Evolutionary conservation across 2,888 invertebrate species (phyloP), one percentile per base, ranked within the genome.

Genomic region (Stenodera caucasica): DNA sequence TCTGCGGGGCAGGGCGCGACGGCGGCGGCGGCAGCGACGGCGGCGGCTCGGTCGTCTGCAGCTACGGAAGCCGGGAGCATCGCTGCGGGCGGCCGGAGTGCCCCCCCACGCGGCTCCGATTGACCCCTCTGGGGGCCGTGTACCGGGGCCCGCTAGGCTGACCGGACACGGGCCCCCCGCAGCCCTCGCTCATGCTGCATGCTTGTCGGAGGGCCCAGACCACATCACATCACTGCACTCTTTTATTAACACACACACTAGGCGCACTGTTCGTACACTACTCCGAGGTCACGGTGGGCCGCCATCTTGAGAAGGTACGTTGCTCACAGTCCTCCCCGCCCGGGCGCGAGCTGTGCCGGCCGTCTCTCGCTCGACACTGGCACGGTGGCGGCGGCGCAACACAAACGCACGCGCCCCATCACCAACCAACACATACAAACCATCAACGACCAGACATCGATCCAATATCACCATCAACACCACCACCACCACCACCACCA

Each of bases 71-170:
- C 78, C 80, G 81, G 80, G 85, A 84, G 85, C 85, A 86, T 86
- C 85, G 85, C 85, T 85, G 84, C 85, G 84, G 84, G 85, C 85
- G 84, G 78, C 77, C 77, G 85, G 85, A 84, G 84, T 84, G 85
- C 85, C 86, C 84, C 84, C 85, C 85, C 85, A 84, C 84, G 84
- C 85, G 83, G 77, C 80, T 77, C 80, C 80, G 72, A 74, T 71
- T 73, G 72, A 69, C 83, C 83, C 73, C 73, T 75, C 73, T 77
- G 77, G 75, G 75, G 76, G 74, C 75, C 75, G 72, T 79, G 71
- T 81, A 81, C 82, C 82, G 83, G 84, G 83, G 82, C 78, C 77
- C 69, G 78, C 79, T 71, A 77, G 76, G 77, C 72, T 72, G 69
- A 64, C 67, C 60, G 67, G 70, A 63, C 66, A 71, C 72, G 73